Evolutionary conservation across 2,888 invertebrate species (phyloP).

Genomic region (Julus scanicus): DNA sequence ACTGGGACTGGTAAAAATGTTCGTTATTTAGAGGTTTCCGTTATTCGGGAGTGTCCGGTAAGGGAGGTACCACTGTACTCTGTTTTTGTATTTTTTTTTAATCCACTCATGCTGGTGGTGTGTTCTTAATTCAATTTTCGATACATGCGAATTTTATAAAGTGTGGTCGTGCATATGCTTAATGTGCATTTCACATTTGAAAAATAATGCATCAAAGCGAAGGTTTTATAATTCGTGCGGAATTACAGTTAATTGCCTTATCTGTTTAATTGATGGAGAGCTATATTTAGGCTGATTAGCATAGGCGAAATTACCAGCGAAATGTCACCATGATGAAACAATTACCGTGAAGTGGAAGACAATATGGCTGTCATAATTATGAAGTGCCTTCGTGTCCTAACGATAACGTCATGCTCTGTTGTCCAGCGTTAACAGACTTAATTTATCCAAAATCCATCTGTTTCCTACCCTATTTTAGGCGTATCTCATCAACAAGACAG

Average conservation of each 20-base stretch:
- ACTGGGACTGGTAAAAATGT: no score
- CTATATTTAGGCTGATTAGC: slow-evolving; percentile 19
- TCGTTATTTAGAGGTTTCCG: no score
- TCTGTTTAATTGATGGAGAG: background rate
- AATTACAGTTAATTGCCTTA: background rate
- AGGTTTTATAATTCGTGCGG: background rate
- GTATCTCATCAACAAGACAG: no score
- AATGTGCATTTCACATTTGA: background rate
- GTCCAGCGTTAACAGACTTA: background rate
- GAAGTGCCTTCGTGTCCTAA: background rate
- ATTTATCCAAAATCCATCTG: background rate
- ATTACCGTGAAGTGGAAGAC: background rate
- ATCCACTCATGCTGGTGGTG: background rate
- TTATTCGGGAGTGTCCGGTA: no score
- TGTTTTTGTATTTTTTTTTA: background rate
- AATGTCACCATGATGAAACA: background rate
- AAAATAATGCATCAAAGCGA: background rate
- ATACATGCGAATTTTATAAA: background rate
- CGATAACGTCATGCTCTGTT: background rate
- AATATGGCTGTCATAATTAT: background rate
- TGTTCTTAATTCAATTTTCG: slow-evolving; percentile 2
- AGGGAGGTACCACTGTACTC: no score
- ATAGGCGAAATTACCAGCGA: background rate
- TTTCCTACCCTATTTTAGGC: background rate
- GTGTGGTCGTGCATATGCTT: background rate